Conservation (phyloP, 64 coral and sea anemone species). For the Pocillopora verrucosa region DNA sequence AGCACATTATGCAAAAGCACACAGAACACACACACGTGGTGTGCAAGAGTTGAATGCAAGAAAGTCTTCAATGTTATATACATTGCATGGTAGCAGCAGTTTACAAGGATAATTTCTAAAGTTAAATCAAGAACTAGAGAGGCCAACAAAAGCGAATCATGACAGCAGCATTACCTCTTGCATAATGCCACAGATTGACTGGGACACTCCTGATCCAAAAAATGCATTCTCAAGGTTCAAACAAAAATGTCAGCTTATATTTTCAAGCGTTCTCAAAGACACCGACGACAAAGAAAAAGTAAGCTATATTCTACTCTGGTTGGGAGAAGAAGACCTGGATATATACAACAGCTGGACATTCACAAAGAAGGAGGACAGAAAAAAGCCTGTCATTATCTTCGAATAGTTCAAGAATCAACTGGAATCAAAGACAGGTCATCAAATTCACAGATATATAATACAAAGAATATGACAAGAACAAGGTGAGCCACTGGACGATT, state of each 20-base stretch:
- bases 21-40: background rate
- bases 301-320: slow-evolving; percentile 9
- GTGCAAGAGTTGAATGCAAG: background rate
- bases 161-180: background rate
- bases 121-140: background rate
- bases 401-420: background rate
- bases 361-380: background rate
- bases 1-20: background rate
- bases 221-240: background rate
- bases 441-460: background rate
- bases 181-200: background rate
- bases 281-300: background rate
- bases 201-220: background rate
- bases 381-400: slow-evolving; percentile 18
- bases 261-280: background rate
- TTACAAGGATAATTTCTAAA: background rate
- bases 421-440: background rate
- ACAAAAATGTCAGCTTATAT: slow-evolving; percentile 20
- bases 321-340: background rate
- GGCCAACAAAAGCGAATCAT: background rate
- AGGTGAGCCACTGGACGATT: background rate
- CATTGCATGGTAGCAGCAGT: background rate
- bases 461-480: background rate
- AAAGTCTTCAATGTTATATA: background rate
- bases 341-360: slow-evolving; percentile 4